These are phyloP conservation scores for Odiellus spinosus DNA, from an alignment of 2,888 invertebrate species.

Conservation along the genomic window DNA sequence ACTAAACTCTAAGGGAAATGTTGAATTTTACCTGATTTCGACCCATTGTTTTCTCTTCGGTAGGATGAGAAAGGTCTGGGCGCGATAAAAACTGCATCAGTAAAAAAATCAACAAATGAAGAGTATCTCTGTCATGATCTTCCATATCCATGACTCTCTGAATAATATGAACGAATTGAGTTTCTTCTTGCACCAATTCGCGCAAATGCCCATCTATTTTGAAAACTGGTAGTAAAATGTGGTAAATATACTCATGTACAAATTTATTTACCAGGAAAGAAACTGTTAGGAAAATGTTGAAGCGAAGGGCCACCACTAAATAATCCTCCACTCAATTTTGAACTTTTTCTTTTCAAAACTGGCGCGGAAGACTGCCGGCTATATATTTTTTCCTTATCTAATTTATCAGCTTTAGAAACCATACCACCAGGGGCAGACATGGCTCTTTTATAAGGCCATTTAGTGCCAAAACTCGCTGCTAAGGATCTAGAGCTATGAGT, in stretches of 20 bases:
- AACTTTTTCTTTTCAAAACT: conserved; percentile 80
- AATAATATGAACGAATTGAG: conserved; percentile 58
- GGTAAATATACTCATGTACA: neutral
- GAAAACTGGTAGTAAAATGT: conserved; percentile 2
- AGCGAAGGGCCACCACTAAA: conserved; percentile 21
- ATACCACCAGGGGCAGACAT: conserved; percentile 73
- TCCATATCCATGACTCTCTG: conserved; percentile 82
- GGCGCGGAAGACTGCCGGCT: conserved; percentile 81
- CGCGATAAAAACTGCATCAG: conserved; percentile 84
- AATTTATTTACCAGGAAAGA: conserved; percentile 28
- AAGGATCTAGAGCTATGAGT: conserved; percentile 40
- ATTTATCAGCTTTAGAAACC: conserved; percentile 54
- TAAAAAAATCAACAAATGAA: conserved; percentile 82
- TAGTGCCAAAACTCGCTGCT: conserved; percentile 72
- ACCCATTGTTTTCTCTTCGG: conserved; percentile 63
- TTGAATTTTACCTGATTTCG: conserved; percentile 40
- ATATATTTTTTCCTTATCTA: conserved; percentile 53
- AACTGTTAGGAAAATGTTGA: conserved; percentile 29
- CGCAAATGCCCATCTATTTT: conserved; percentile 71
- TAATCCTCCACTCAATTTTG: conserved; percentile 44
- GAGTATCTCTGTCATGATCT: conserved; percentile 78
- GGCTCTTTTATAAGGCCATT: conserved; percentile 88
- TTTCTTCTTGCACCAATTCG: conserved; percentile 65
- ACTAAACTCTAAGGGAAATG: conserved; percentile 2
- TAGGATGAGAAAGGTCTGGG: conserved; percentile 63